Percentiles rank a stretch among this genome's conserved stretches.
Evolutionary conservation across 2,113 vertebrate species (phyloP).

Genomic region (Entelurus aequoreus): DNA sequence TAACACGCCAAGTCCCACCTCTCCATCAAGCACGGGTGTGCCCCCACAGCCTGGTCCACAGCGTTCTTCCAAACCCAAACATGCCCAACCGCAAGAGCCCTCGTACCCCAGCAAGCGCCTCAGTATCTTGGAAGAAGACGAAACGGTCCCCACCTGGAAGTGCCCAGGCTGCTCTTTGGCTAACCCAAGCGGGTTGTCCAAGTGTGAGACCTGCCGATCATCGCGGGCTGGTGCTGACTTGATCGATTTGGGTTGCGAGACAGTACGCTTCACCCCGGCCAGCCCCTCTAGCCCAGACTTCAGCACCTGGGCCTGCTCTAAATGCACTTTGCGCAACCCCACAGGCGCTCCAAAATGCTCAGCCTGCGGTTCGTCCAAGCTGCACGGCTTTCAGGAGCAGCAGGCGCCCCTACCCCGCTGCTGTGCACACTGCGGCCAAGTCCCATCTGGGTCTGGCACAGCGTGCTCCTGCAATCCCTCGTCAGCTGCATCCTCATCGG

Average conservation of each 20-base stretch:
- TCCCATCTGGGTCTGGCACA: conserved; percentile 48
- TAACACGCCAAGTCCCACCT: conserved; percentile 63
- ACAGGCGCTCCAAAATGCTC: conserved; percentile 81
- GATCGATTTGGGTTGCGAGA: conserved; percentile 85
- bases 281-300: conserved; percentile 94
- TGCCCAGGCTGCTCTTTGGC: conserved; percentile 77
- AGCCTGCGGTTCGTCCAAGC: conserved; percentile 86
- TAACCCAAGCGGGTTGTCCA: conserved; percentile 44
- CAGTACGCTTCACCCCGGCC: conserved; percentile 86
- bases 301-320: conserved; percentile 91
- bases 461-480: conserved; percentile 58
- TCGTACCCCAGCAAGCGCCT: conserved; percentile 81
- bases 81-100: conserved; percentile 66
- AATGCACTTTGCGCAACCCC: conserved; percentile 90
- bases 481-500: conserved; percentile 32
- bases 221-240: conserved; percentile 71
- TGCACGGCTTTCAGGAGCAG: conserved; percentile 92
- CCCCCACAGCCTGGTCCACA: conserved; percentile 56
- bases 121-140: conserved; percentile 81
- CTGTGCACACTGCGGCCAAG: conserved; percentile 71
- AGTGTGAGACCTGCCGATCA: conserved; percentile 76
- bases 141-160: conserved; percentile 71
- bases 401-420: conserved; percentile 39
- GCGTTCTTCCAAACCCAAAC: conserved; percentile 65
- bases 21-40: conserved; percentile 53